phyloP scores from a whole-genome alignment of 2,797 vertebrate genomes.

The Atherinosoma microstoma region DNA sequence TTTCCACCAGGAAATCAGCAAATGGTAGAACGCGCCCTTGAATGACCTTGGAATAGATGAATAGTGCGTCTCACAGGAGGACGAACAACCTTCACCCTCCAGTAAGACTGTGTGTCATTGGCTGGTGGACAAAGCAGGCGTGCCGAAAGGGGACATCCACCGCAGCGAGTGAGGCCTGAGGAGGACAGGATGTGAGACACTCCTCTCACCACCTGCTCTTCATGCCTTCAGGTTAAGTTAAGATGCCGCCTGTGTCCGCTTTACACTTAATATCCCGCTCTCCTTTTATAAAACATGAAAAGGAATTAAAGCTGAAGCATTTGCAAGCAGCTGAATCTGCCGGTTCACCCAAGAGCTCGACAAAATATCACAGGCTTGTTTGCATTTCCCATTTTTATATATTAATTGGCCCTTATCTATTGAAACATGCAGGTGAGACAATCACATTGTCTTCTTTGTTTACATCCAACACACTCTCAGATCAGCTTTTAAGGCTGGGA shows the following conservation, averaged over 20 bases:
- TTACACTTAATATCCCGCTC: slow-evolving; percentile 1
- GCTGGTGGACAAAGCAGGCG: slow-evolving; percentile 37
- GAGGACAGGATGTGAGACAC: slow-evolving; percentile 3
- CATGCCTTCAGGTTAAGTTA: slow-evolving; percentile 53
- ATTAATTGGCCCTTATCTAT: background rate
- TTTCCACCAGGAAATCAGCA: background rate
- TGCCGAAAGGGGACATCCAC: slow-evolving; percentile 5
- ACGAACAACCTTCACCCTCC: slow-evolving; percentile 35
- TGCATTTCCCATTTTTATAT: background rate
- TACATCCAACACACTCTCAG: background rate
- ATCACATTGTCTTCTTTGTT: background rate
- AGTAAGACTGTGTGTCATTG: slow-evolving; percentile 21
- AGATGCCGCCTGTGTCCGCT: slow-evolving; percentile 10
- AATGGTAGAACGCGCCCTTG: slow-evolving; percentile 57
- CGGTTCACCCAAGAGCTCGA: background rate
- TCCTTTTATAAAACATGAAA: background rate
- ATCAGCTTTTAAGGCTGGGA: background rate
- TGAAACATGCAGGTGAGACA: background rate
- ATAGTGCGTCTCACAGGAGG: slow-evolving; percentile 29
- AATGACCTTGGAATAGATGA: slow-evolving; percentile 33
- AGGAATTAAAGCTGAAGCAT: background rate
- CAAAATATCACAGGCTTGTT: background rate
- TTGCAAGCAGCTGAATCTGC: background rate
- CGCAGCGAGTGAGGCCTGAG: background rate
- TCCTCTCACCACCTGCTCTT: slow-evolving; percentile 48